Evolutionary conservation across 2,797 vertebrate species (phyloP).

Genomic region (Hydrocynus forskahlii): DNA sequence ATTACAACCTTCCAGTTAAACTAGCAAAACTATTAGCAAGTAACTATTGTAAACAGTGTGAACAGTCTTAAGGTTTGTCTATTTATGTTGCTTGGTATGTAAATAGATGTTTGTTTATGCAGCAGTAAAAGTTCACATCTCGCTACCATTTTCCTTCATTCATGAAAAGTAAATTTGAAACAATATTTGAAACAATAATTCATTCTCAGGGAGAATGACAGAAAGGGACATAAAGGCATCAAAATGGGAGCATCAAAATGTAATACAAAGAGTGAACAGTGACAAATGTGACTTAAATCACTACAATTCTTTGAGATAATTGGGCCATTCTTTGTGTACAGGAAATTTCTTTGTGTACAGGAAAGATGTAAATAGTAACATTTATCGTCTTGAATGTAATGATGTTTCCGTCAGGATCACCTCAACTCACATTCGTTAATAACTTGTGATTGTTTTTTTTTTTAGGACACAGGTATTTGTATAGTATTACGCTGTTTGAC

Average conservation of each 20-base stretch:
- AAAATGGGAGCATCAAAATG: background rate
- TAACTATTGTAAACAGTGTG: background rate
- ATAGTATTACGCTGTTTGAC: background rate
- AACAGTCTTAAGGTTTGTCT: background rate
- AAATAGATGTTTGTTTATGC: background rate
- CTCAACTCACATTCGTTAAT: slow-evolving; percentile 4
- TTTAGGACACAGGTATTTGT: background rate
- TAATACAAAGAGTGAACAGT: background rate
- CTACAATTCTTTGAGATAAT: slow-evolving; percentile 19
- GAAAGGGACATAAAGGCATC: slow-evolving; percentile 1
- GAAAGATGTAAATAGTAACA: slow-evolving; percentile 16
- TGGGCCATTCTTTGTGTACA: background rate
- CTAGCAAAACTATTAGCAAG: background rate
- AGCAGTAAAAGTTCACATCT: background rate
- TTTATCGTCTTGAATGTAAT: slow-evolving; percentile 20
- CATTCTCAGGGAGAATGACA: background rate
- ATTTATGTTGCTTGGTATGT: background rate
- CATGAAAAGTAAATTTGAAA: background rate
- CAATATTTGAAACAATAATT: background rate
- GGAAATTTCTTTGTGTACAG: background rate
- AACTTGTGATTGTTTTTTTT: background rate
- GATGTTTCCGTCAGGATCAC: slow-evolving; percentile 7
- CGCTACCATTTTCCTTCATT: background rate
- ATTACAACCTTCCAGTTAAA: background rate
- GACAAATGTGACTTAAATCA: slow-evolving; percentile 20